Conservation (phyloP, 2,113 vertebrate species). For the Sebastes fasciatus region DNA sequence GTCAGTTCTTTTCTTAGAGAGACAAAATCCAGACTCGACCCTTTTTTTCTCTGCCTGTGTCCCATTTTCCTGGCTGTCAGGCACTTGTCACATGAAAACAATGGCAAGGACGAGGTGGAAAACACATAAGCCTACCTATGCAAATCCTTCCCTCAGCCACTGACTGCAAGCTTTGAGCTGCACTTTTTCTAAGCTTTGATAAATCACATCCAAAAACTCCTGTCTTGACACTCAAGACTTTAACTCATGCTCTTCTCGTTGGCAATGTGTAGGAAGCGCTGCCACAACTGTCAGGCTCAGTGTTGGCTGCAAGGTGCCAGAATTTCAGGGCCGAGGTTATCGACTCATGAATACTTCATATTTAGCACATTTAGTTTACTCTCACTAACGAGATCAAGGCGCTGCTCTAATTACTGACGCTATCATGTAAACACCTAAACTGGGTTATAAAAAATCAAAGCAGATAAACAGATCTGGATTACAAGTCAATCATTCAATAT, state of each 20-base stretch:
- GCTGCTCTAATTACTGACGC: neutral
- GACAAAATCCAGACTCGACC: slow-evolving; percentile 67
- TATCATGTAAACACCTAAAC: neutral
- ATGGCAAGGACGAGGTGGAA: slow-evolving; percentile 68
- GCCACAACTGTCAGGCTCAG: slow-evolving; percentile 31
- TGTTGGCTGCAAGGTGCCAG: neutral
- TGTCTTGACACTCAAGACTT: slow-evolving; percentile 58
- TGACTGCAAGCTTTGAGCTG: slow-evolving; percentile 61
- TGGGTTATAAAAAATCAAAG: slow-evolving; percentile 17
- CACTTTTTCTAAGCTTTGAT: slow-evolving; percentile 59
- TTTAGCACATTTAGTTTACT: slow-evolving; percentile 27
- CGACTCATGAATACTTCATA: slow-evolving; percentile 6
- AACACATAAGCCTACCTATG: slow-evolving; percentile 77
- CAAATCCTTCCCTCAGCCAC: slow-evolving; percentile 70
- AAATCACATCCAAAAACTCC: slow-evolving; percentile 50
- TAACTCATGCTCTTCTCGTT: slow-evolving; percentile 29
- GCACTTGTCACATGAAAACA: slow-evolving; percentile 78
- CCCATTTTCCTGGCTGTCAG: slow-evolving; percentile 77
- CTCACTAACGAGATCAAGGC: neutral
- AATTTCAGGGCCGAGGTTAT: slow-evolving; percentile 16
- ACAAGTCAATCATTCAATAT: neutral
- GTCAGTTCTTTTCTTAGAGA: slow-evolving; percentile 72
- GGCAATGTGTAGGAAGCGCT: slow-evolving; percentile 13
- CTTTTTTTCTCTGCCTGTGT: slow-evolving; percentile 64
- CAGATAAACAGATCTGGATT: neutral